These are phyloP conservation scores for Neosalanx taihuensis DNA, from an alignment of 2,797 vertebrate genomes.

Conservation along the genomic window DNA sequence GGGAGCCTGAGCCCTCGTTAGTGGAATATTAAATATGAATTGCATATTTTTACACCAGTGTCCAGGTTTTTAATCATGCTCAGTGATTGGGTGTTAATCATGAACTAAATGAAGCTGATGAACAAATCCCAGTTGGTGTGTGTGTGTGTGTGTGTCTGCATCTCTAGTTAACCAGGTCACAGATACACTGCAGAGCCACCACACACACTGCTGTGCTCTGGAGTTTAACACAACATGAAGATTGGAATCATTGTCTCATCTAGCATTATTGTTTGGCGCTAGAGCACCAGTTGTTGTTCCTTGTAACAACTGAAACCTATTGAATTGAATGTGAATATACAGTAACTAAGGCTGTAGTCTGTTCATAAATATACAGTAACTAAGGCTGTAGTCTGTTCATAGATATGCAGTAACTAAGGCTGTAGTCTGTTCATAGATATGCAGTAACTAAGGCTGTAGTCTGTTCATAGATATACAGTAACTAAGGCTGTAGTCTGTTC, in stretches of 20 bases:
- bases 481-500: neutral
- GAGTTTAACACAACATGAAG: neutral
- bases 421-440: neutral
- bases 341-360: neutral
- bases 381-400: too few relatives aligned
- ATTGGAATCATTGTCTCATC: neutral
- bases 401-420: neutral
- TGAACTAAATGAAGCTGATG: conserved; percentile 68
- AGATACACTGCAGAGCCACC: conserved; percentile 24
- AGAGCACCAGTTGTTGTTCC: neutral
- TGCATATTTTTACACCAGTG: conserved; percentile 72
- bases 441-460: too few relatives aligned
- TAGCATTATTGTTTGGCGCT: neutral
- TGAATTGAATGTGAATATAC: neutral
- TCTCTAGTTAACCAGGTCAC: conserved; percentile 57
- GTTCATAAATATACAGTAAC: too few relatives aligned
- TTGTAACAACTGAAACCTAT: neutral
- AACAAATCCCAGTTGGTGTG: conserved; percentile 39
- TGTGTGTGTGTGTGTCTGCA: neutral
- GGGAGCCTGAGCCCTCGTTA: conserved; percentile 73
- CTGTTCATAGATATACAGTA: too few relatives aligned
- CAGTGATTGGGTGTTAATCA: conserved; percentile 70
- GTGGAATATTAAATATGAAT: conserved; percentile 71
- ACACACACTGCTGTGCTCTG: neutral
- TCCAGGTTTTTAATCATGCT: conserved; percentile 72